Conservation (phyloP, 2,888 invertebrate species). For the Schizaphis graminum region DNA sequence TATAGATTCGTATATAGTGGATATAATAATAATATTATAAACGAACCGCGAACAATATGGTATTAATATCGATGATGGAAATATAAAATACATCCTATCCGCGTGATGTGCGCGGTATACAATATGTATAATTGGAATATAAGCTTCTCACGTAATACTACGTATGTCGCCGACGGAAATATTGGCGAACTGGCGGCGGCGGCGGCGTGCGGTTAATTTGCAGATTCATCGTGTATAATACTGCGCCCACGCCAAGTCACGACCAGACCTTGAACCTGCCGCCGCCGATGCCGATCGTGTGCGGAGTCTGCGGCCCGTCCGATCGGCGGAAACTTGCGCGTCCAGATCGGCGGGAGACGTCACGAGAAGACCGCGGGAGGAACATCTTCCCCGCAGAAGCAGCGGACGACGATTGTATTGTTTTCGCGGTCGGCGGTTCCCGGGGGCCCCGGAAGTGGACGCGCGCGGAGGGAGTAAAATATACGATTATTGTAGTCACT, state of each 20-base stretch:
- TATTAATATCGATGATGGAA: background rate
- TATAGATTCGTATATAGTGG: background rate
- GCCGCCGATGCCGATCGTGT: background rate
- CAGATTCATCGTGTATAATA: slow-evolving; percentile 41
- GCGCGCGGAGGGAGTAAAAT: background rate
- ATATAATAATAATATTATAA: background rate
- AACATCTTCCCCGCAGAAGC: background rate
- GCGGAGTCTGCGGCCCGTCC: background rate
- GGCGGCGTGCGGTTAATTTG: slow-evolving; percentile 40
- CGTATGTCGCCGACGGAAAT: background rate
- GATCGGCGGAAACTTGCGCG: slow-evolving; percentile 5
- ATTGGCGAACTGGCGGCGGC: background rate
- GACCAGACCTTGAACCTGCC: slow-evolving; percentile 62
- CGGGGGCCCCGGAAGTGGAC: background rate
- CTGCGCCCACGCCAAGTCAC: slow-evolving; percentile 61
- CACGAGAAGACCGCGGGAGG: background rate
- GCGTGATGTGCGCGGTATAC: background rate
- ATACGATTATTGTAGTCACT: background rate
- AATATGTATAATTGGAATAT: slow-evolving; percentile 19
- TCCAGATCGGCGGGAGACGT: background rate
- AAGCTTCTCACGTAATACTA: slow-evolving; percentile 25
- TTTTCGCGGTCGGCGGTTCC: slow-evolving; percentile 1
- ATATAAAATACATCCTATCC: background rate
- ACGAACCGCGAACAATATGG: background rate
- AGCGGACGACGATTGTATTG: background rate